These are phyloP conservation scores for Boloria selene DNA, from an alignment of 2,888 invertebrate genomes.

Conservation along the genomic window DNA sequence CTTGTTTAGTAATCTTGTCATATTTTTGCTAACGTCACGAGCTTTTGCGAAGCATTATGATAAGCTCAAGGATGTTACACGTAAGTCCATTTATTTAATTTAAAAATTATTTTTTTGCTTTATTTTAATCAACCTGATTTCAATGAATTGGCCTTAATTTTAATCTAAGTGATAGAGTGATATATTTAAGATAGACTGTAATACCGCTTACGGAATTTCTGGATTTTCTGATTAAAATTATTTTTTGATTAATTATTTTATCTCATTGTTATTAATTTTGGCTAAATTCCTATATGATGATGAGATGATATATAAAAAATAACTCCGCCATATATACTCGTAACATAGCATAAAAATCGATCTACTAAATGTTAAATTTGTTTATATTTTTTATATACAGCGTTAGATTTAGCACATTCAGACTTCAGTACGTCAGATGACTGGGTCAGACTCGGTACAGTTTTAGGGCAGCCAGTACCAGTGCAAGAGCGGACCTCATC, in stretches of 20 bases:
- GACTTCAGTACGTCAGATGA: conserved; percentile 74
- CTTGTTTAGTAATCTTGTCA: conserved; percentile 75
- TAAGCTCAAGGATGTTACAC: conserved; percentile 75
- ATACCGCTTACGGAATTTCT: too few relatives aligned
- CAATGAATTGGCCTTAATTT: conserved; percentile 5
- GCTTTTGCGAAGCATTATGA: conserved; percentile 77
- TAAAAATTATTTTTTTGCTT: background rate
- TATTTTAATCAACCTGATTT: background rate
- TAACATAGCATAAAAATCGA: background rate
- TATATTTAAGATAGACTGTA: too few relatives aligned
- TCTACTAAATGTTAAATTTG: background rate
- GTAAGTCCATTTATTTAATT: conserved; percentile 53
- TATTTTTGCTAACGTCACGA: conserved; percentile 81
- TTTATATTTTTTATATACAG: conserved; percentile 43
- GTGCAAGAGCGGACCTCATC: conserved; percentile 54
- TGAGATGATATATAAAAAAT: too few relatives aligned
- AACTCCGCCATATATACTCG: too few relatives aligned
- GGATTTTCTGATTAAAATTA: too few relatives aligned
- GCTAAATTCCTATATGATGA: too few relatives aligned
- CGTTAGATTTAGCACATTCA: conserved; percentile 69
- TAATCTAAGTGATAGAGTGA: background rate
- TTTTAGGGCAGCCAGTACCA: conserved; percentile 62
- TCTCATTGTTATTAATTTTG: too few relatives aligned
- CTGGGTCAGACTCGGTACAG: conserved; percentile 70
- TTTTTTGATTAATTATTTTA: too few relatives aligned